Conservation (phyloP, 1,140 invertebrate genomes). For the Dendrolimus punctatus region DNA sequence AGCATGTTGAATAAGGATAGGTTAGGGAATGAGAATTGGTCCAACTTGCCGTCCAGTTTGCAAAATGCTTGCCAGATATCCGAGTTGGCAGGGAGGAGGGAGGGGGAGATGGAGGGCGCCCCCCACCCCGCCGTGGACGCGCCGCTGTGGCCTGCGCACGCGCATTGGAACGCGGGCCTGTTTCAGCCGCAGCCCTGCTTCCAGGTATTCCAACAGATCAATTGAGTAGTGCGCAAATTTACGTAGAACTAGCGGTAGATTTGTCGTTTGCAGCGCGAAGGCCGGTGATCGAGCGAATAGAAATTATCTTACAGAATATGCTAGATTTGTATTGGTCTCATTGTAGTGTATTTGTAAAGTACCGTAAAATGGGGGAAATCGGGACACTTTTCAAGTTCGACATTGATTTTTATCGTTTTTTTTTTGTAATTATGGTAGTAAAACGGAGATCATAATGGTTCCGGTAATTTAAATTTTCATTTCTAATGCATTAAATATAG, state of each 20-base stretch:
- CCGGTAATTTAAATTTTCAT: too few species aligned
- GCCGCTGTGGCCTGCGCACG: constrained; percentile 56
- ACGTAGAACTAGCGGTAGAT: constrained; percentile 18
- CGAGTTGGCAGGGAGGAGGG: constrained; percentile 58
- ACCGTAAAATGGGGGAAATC: too few species aligned
- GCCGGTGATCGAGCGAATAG: constrained; percentile 26
- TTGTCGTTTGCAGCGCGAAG: constrained; percentile 34
- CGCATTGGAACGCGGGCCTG: constrained; percentile 55
- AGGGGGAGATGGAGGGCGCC: constrained; percentile 21
- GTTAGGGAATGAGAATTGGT: constrained; percentile 72
- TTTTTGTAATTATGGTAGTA: too few species aligned
- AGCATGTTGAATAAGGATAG: constrained; percentile 66
- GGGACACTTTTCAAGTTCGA: too few species aligned
- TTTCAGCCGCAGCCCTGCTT: constrained; percentile 69
- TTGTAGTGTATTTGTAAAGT: constrained; percentile 31
- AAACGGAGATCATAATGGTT: too few species aligned
- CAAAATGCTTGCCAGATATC: constrained; percentile 76
- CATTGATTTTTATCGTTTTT: too few species aligned
- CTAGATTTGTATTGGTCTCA: constrained; percentile 41
- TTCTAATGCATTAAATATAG: too few species aligned
- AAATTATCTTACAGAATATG: constrained; percentile 11
- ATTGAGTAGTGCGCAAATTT: constrained; percentile 54
- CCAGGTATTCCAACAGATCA: constrained; percentile 73
- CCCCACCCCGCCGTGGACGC: constrained; percentile 30
- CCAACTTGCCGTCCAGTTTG: constrained; percentile 71